Percentiles rank a stretch among this genome's conserved stretches.
Evolutionary conservation across 2,797 vertebrate species (phyloP).

Genomic region (Phrynocephalus vlangalii): DNA sequence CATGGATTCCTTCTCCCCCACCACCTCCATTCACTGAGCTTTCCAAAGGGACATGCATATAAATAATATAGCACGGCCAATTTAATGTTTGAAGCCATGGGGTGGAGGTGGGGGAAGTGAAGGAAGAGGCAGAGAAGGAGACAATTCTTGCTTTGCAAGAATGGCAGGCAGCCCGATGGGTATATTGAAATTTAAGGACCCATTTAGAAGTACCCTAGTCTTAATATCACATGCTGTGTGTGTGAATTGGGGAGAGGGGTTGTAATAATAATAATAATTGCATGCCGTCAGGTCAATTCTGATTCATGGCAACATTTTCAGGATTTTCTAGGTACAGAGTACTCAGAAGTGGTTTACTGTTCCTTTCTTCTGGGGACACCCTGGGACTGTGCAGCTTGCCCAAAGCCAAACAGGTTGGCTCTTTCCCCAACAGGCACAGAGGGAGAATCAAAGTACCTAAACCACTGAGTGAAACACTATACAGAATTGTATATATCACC

Average conservation of each 20-base stretch:
- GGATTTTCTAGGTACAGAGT: no score
- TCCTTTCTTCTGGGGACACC: no score
- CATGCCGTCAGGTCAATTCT: no score
- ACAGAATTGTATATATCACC: neutral
- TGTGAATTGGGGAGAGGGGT: neutral
- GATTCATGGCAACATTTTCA: no score
- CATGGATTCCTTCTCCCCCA: conserved; percentile 11
- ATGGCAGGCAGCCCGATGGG: conserved; percentile 68
- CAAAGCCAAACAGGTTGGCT: no score
- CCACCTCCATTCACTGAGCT: conserved; percentile 29
- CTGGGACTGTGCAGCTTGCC: no score
- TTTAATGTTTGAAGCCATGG: conserved; percentile 60
- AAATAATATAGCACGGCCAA: conserved; percentile 72
- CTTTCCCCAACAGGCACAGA: no score
- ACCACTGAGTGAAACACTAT: neutral
- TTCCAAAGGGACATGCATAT: conserved; percentile 58
- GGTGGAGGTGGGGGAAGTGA: conserved; percentile 56
- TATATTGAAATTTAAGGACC: conserved; percentile 48
- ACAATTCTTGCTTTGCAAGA: conserved; percentile 40
- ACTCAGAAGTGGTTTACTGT: no score
- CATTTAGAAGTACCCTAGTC: conserved; percentile 11
- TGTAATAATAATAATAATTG: no score
- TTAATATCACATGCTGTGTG: neutral
- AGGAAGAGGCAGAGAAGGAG: conserved; percentile 52
- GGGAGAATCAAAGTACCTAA: no score